Percentiles rank a stretch among this genome's conserved stretches.
These are phyloP conservation scores for Atta texana DNA, from an alignment of 1,140 invertebrate species.

Conservation along the genomic window DNA sequence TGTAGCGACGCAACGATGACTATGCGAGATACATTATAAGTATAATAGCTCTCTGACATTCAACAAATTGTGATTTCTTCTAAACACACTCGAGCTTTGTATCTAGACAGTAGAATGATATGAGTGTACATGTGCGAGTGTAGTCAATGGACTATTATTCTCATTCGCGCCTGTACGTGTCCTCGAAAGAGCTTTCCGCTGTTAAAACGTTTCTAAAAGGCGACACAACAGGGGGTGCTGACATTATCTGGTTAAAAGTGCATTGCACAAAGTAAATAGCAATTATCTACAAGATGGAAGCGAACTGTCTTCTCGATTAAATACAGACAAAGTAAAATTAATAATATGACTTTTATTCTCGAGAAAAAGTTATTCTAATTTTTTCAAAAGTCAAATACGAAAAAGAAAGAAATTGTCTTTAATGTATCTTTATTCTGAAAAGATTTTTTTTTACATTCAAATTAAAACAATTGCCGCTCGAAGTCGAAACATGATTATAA, in stretches of 20 bases:
- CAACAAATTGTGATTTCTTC: conserved; percentile 44
- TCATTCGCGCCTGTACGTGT: conserved; percentile 9
- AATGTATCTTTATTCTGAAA: not conserved
- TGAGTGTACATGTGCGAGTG: conserved; percentile 6
- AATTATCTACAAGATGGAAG: conserved; percentile 2
- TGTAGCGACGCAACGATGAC: not conserved
- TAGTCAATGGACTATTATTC: conserved; percentile 41
- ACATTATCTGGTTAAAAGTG: not conserved
- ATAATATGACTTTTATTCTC: not conserved
- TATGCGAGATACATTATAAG: not conserved
- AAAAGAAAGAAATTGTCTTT: not conserved
- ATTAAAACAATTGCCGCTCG: not conserved
- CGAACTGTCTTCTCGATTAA: not conserved
- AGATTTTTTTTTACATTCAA: not conserved
- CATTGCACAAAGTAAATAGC: not conserved
- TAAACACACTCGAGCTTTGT: conserved; percentile 32
- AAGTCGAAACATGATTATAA: not conserved
- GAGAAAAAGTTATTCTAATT: not conserved
- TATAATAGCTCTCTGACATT: conserved; percentile 12
- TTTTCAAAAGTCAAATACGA: not conserved
- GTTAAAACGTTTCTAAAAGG: conserved; percentile 28
- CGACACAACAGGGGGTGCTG: not conserved
- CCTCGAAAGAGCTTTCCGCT: not conserved
- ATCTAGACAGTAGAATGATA: conserved; percentile 1
- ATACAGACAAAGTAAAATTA: not conserved